These are phyloP conservation scores for Calameuta idolon DNA, from an alignment of 2,888 invertebrate species.

Conservation along the genomic window DNA sequence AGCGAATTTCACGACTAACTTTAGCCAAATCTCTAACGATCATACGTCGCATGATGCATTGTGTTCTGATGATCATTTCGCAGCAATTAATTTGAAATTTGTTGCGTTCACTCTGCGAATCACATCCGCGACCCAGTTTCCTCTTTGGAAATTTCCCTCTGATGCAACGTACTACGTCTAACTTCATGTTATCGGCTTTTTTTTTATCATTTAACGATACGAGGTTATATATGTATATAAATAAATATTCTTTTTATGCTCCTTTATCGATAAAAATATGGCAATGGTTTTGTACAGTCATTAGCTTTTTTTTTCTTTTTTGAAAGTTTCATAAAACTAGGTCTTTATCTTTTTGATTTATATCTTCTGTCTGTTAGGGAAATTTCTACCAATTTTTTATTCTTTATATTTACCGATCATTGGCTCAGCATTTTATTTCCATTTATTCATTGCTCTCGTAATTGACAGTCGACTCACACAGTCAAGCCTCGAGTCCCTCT, in stretches of 20 bases:
- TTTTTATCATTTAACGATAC: background rate
- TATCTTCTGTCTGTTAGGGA: background rate
- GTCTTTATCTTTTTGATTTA: background rate
- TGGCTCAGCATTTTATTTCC: background rate
- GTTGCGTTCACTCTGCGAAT: background rate
- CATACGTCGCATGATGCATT: background rate
- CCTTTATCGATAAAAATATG: background rate
- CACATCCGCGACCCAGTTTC: background rate
- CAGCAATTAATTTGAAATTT: background rate
- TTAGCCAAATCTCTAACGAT: background rate
- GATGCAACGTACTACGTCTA: background rate
- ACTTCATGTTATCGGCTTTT: background rate
- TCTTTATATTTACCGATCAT: background rate
- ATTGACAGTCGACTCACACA: background rate
- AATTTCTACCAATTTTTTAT: background rate
- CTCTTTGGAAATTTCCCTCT: background rate
- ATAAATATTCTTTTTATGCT: background rate
- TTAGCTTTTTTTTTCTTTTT: background rate
- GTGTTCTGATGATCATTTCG: background rate
- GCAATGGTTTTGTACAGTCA: background rate
- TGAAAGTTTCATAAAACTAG: background rate
- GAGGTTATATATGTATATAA: no score
- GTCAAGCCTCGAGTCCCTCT: background rate
- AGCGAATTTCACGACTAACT: background rate
- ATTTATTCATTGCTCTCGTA: background rate